Conservation (phyloP, 2,888 invertebrate species). For the Scaptomyza tumidula region DNA sequence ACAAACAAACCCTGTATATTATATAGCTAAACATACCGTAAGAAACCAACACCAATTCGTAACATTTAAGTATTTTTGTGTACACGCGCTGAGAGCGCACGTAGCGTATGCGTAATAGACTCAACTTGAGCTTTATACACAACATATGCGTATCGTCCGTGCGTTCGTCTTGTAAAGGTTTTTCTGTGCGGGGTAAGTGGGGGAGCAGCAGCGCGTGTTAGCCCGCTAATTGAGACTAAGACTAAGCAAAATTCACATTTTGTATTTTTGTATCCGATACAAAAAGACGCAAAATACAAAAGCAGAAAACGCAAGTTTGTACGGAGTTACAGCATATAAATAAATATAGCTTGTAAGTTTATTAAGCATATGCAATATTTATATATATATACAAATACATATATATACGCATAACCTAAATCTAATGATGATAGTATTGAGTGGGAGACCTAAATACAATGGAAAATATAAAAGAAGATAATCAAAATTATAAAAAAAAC, state of each 20-base stretch:
- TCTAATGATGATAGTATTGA: constrained; percentile 39
- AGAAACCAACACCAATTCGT: constrained; percentile 62
- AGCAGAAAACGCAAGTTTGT: constrained; percentile 30
- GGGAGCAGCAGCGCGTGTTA: constrained; percentile 41
- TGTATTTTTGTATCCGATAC: constrained; percentile 79
- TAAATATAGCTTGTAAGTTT: constrained; percentile 59
- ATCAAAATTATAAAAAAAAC: constrained; percentile 70
- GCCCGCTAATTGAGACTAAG: constrained; percentile 65
- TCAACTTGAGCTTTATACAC: constrained; percentile 4
- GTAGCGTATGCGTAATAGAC: constrained; percentile 50
- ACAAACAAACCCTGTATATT: constrained; percentile 23
- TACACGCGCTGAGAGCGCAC: constrained; percentile 47
- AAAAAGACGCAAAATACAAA: constrained; percentile 53
- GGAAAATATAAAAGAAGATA: constrained; percentile 80
- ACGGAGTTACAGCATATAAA: constrained; percentile 21
- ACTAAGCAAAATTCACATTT: constrained; percentile 68
- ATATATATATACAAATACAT: constrained; percentile 47
- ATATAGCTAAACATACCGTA: constrained; percentile 50
- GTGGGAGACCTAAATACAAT: constrained; percentile 71
- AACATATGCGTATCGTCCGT: constrained; percentile 1
- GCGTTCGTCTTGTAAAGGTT: constrained; percentile 40
- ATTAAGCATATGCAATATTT: constrained; percentile 74
- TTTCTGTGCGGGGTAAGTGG: constrained; percentile 12
- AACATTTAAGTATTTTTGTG: constrained; percentile 58
- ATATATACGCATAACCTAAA: constrained; percentile 43